These are phyloP conservation scores for Danaus chrysippus DNA, from an alignment of 2,888 invertebrate genomes.

Conservation along the genomic window DNA sequence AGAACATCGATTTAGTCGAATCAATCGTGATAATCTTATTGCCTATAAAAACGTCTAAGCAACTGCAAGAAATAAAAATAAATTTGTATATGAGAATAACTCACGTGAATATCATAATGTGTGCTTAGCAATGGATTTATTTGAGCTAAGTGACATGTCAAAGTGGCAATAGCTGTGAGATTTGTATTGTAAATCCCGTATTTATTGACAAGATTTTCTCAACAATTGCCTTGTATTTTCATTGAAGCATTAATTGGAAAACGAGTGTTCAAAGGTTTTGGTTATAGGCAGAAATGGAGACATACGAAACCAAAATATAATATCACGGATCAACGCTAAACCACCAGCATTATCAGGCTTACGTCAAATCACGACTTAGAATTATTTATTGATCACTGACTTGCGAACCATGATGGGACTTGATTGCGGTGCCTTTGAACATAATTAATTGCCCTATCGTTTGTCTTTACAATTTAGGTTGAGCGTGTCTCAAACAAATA, in stretches of 20 bases:
- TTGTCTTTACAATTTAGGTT: neutral
- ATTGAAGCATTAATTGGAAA: too few species aligned
- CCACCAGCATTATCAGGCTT: slow-evolving; percentile 20
- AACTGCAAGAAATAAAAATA: neutral
- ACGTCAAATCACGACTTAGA: slow-evolving; percentile 29
- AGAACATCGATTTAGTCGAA: slow-evolving; percentile 1
- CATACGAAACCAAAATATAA: slow-evolving; percentile 22
- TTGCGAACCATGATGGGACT: slow-evolving; percentile 29
- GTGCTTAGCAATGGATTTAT: too few species aligned
- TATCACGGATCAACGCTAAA: slow-evolving; percentile 21
- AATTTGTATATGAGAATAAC: neutral
- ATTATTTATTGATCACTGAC: slow-evolving; percentile 30
- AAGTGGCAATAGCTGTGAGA: too few species aligned
- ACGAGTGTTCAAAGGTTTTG: neutral
- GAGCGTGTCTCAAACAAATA: too few species aligned
- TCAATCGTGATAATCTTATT: neutral
- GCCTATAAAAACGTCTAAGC: slow-evolving; percentile 2
- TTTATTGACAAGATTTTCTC: neutral
- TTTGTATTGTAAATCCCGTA: neutral
- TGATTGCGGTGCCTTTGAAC: slow-evolving; percentile 32
- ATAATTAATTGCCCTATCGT: slow-evolving; percentile 26
- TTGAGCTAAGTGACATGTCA: too few species aligned
- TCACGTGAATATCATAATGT: neutral
- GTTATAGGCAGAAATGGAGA: slow-evolving; percentile 13
- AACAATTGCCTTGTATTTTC: too few species aligned